These are phyloP conservation scores for Leuciscus idus DNA, from an alignment of 2,113 vertebrate species.

Conservation along the genomic window DNA sequence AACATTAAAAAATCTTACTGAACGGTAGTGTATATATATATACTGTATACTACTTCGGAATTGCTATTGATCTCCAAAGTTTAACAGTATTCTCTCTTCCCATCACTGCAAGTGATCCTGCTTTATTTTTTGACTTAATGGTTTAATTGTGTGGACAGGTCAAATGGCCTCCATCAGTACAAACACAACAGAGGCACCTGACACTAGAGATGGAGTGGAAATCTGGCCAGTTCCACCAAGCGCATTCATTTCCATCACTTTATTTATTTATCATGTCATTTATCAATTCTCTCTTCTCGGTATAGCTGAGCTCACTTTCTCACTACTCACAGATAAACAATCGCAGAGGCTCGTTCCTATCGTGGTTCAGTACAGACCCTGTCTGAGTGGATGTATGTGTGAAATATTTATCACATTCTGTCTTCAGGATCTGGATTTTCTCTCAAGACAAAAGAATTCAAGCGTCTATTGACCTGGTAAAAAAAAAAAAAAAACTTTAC, in stretches of 20 bases:
- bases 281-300: slow-evolving; percentile 5
- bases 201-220: slow-evolving; percentile 40
- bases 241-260: slow-evolving; percentile 52
- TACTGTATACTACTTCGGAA: too few relatives aligned
- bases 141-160: slow-evolving; percentile 16
- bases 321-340: slow-evolving; percentile 27
- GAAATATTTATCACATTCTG: background rate
- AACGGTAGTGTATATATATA: too few relatives aligned
- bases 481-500: background rate
- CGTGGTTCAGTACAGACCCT: background rate
- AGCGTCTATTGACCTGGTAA: background rate
- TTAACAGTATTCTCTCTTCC: background rate
- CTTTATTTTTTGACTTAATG: slow-evolving; percentile 21
- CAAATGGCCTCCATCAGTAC: slow-evolving; percentile 39
- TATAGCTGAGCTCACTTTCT: slow-evolving; percentile 7
- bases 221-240: slow-evolving; percentile 33
- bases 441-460: slow-evolving; percentile 5
- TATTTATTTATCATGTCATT: slow-evolving; percentile 51
- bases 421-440: background rate
- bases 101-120: slow-evolving; percentile 3
- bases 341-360: slow-evolving; percentile 25
- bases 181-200: slow-evolving; percentile 47
- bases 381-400: slow-evolving; percentile 6
- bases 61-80: background rate
- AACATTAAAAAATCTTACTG: too few relatives aligned